Evolutionary conservation across 2,797 vertebrate genomes (phyloP), one percentile per base, ranked within the genome.

Genomic region (Amphiprion clarkii): DNA sequence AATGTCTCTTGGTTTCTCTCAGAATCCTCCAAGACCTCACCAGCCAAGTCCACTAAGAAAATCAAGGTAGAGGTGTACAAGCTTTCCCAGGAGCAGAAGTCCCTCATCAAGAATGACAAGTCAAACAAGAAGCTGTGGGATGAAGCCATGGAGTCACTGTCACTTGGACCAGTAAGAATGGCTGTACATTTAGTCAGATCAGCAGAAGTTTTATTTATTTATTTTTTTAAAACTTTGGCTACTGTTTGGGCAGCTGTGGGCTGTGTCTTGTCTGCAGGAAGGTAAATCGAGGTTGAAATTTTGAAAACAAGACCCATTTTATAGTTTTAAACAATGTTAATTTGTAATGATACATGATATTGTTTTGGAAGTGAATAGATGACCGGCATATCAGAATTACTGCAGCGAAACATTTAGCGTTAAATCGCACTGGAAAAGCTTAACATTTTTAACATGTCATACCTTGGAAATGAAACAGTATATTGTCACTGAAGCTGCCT

Each of bases 121-220:
- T 85, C 89, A 77, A 99, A 99, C 49, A 95, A 95, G 58, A 99
- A 98, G 81, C 83, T 99, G 71, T 99, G 98, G 98, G 95, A 94
- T 6, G 98, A 99, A 89, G 97, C 97, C 71, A 94, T 97, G 74
- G 85, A 87, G 67, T 96, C 96, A 2, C 95, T 98, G 51, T 96
- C 96, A 58, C 97, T 98, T 0, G 97, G 97, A 23, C 97, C 97
- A 86, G 98, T 99, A 88, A 59, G 71, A 29, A 71, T 13, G 21
- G 5, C 4, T 52, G 11, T 54, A 4, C 17, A 2, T 70, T 54
- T 63, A 2, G 10, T 29, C 8, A 14, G 2, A 23, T 36, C 6
- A 56, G 3, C 44, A n/a, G 29, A 56, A 19, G 13, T 25, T 23
- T 23, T 23, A 1, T 23, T 23, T 23, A 1, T 23, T 23, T 23